A percentile compares a stretch with the other conserved stretches of the same genome.
phyloP scores from a whole-genome alignment of 1,140 invertebrate species.

The Drosophila takahashii region DNA sequence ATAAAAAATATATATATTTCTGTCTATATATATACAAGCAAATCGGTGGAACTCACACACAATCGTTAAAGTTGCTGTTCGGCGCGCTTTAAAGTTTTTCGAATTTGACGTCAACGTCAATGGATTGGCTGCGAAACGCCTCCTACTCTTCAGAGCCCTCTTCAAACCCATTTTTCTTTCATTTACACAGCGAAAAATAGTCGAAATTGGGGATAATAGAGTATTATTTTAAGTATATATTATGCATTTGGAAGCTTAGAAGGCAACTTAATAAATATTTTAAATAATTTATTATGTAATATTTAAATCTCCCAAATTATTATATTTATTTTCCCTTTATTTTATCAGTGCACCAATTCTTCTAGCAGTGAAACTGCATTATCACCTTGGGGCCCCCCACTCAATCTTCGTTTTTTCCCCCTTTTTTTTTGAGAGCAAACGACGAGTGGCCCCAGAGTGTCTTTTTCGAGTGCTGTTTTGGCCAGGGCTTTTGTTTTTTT shows the following conservation, averaged over 20 bases:
- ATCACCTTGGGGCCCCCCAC: conserved; percentile 69
- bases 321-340: too few species aligned
- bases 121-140: conserved; percentile 41
- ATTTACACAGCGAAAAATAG: conserved; percentile 5
- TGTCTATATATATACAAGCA: neutral
- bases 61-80: conserved; percentile 50
- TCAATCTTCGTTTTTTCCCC: conserved; percentile 31
- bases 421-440: conserved; percentile 21
- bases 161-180: conserved; percentile 17
- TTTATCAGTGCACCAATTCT: conserved; percentile 25
- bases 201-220: neutral
- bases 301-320: neutral
- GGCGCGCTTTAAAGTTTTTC: conserved; percentile 74
- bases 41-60: conserved; percentile 15
- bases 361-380: conserved; percentile 66
- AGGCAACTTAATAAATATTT: neutral
- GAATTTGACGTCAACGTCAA: conserved; percentile 53
- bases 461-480: conserved; percentile 72
- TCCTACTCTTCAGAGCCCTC: conserved; percentile 4
- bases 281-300: neutral
- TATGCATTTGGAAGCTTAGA: neutral
- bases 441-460: conserved; percentile 74
- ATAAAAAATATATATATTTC: neutral
- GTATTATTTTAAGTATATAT: too few species aligned
- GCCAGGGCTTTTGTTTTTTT: conserved; percentile 69